Evolutionary conservation across 1,140 invertebrate species (phyloP), one percentile per base, ranked within the genome.

Genomic region (Platorchestia sp.): DNA sequence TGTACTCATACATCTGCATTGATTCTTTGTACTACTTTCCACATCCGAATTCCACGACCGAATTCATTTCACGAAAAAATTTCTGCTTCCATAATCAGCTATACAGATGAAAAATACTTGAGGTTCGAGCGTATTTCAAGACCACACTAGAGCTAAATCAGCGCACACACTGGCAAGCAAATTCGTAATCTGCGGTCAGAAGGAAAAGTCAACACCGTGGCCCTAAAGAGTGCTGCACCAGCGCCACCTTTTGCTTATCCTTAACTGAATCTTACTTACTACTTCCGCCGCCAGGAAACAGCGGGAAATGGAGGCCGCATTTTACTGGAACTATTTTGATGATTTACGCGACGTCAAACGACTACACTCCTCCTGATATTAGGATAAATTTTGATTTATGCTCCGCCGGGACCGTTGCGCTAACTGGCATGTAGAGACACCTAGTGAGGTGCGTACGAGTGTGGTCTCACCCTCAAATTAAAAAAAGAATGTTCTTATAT

Each of bases 221-320:
- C 27, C 27, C 59, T 75, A 22, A 22, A 27, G 59, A 27, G 59
- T 75, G 59, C 27, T 3, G 59, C 59, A 22, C 14, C 59, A 22
- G 59, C 59, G 87, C n/a, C 41, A 44, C 87, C 3, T 41, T 42
- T 44, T 44, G 87, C 87, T 89, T 89, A 89, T 89, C 87, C 87
- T 89, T 89, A 89, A 89, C 87, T 89, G 45, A 93, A 93, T 93
- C 91, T 93, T 93, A 93, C 91, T 93, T 93, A 93, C 91, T 42
- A 93, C 91, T 93, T 93, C 91, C 91, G 36, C 41, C 40, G 6
- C 27, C 91, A 93, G 91, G 91, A 93, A 93, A 22, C 40, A 3
- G 45, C 91, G 40, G 91, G 91, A 93, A 93, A 93, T 93, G 44
- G 91, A 93, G 45, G 14, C 19, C 91, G 45, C 91, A 45, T 44